A percentile compares a stretch with the other conserved stretches of the same genome.
Conservation (phyloP, 2,888 invertebrate species). For the Yponomeuta evonymella region DNA sequence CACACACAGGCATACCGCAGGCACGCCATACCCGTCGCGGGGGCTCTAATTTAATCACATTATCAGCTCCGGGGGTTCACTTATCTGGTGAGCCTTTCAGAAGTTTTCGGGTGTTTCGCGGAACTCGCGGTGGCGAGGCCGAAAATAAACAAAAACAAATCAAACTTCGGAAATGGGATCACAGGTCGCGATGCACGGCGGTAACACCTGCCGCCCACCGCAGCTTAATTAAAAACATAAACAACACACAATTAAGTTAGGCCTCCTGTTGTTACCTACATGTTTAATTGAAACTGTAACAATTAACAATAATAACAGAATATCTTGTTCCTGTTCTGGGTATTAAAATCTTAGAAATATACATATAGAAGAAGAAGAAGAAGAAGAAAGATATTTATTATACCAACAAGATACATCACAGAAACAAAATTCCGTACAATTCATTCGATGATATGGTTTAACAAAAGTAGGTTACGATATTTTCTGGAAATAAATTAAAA, state of each 20-base stretch:
- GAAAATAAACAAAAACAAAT: neutral
- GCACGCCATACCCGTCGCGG: neutral
- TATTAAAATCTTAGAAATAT: neutral
- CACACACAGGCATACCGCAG: too few species aligned
- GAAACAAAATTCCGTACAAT: too few species aligned
- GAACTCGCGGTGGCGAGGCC: neutral
- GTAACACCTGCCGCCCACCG: neutral
- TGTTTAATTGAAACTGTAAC: neutral
- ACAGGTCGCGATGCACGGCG: neutral
- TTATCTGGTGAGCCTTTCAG: neutral
- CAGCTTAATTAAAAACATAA: slow-evolving; percentile 2
- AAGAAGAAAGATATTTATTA: too few species aligned
- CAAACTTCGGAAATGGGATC: slow-evolving; percentile 1
- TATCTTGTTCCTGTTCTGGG: neutral
- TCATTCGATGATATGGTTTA: too few species aligned
- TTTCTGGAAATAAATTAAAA: too few species aligned
- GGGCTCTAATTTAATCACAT: neutral
- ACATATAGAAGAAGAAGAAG: too few species aligned
- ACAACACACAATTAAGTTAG: neutral
- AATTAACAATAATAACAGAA: neutral
- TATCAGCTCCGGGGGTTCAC: neutral
- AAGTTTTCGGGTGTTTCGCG: neutral
- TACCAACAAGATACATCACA: too few species aligned
- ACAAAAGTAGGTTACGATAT: too few species aligned
- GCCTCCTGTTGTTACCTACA: neutral